A percentile compares a stretch with the other conserved stretches of the same genome.
phyloP scores from a whole-genome alignment of 2,113 vertebrate species.

The Rynchops niger region DNA sequence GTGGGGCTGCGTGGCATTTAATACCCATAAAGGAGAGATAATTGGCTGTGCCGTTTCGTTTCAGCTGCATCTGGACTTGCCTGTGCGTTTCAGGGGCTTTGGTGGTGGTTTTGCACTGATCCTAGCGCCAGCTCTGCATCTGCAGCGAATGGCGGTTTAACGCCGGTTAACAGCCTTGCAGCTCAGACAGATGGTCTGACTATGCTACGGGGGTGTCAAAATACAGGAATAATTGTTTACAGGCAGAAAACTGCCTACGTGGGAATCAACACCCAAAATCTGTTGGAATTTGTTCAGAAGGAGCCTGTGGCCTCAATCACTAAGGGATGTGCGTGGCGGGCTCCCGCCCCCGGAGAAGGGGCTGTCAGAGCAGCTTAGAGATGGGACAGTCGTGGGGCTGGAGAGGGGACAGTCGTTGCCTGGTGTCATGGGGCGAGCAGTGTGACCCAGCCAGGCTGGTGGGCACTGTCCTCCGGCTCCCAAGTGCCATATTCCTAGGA shows the following conservation, averaged over 20 bases:
- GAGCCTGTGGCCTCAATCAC: fast-evolving
- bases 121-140: background rate
- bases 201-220: background rate
- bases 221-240: background rate
- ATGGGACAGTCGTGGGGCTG: fast-evolving
- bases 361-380: background rate
- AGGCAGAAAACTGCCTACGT: background rate
- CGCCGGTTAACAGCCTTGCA: background rate
- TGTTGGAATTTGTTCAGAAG: background rate
- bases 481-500: fast-evolving
- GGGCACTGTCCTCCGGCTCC: background rate
- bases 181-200: background rate
- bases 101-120: background rate
- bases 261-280: background rate
- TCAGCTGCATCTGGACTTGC: fast-evolving
- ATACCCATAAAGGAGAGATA: background rate
- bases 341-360: background rate
- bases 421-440: fast-evolving
- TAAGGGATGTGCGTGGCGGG: background rate
- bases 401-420: background rate
- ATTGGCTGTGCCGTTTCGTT: fast-evolving
- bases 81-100: fast-evolving
- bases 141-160: background rate
- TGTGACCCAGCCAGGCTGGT: background rate
- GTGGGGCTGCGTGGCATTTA: background rate